Base-by-base conservation (phyloP, 1,140 invertebrate genomes). In the Cryptotermes secundus region DNA sequence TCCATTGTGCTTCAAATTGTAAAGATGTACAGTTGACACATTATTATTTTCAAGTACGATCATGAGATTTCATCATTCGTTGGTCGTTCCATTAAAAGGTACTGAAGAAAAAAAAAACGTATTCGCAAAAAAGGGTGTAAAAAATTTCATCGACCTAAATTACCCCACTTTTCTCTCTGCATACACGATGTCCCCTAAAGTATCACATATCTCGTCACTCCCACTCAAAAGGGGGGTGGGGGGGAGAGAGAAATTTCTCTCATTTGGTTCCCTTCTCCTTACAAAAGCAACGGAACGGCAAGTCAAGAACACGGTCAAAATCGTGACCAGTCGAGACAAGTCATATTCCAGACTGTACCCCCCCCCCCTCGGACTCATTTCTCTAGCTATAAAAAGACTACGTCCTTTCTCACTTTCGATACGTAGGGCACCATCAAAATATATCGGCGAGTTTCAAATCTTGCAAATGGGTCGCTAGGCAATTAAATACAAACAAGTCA, bases 241-340 rank as follows among this genome's bases (percentile, higher is more conserved):
- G n/a, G n/a, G n/a, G 53, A 59, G 19, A 59, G 53, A 59, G 53
- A 59, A 59, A 59, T 59, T 59, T 16, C 53, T 59, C 53, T n/a
- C 6, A 31, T 31, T 72, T 31, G 7, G n/a, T 31, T 72, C 59
- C 59, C 59, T 31, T 31, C 59, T 72, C 59, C 59, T 72, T 26
- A 31, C n/a, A 72, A 72, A 72, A 72, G 59, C 59, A 72, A 72
- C 26, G n/a, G 59, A 72, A 72, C 31, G 26, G 59, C 31, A 72
- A n/a, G 26, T 2, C 6, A 72, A 31, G 59, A 31, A 72, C 59
- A n/a, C 59, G 59, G 59, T 72, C 59, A 72, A 72, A 72, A 72
- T 72, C 59, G 59, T 72, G 59, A 72, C 59, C 59, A 72, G 59
- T 72, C n/a, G 59, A 72, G 59, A 72, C 26, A 72, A 72, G 59